A percentile compares a stretch with the other conserved stretches of the same genome.
phyloP scores from a whole-genome alignment of 2,888 invertebrate species.

The Drosophila hawaiiensis region DNA sequence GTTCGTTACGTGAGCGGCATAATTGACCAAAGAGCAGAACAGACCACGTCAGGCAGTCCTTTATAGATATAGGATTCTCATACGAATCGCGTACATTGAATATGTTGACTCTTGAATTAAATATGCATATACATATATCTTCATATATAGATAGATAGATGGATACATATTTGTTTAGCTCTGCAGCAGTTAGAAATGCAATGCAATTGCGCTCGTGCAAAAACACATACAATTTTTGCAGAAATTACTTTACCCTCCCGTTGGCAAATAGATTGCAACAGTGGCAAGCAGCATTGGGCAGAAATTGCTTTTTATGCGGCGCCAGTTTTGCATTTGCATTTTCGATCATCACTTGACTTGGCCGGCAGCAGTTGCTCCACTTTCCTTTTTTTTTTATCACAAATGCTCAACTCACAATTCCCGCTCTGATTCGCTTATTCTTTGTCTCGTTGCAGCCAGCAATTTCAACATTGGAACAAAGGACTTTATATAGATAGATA shows the following conservation, averaged over 20 bases:
- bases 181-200: slow-evolving; percentile 37
- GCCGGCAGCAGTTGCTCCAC: slow-evolving; percentile 27
- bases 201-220: neutral
- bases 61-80: neutral
- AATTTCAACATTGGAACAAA: slow-evolving; percentile 65
- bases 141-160: neutral
- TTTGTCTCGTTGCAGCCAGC: slow-evolving; percentile 53
- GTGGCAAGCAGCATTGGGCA: slow-evolving; percentile 27
- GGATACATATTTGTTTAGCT: slow-evolving; percentile 31
- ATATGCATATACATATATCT: neutral
- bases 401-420: slow-evolving; percentile 19
- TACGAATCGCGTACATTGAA: slow-evolving; percentile 1
- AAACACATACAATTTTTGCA: slow-evolving; percentile 29
- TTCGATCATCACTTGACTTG: slow-evolving; percentile 22
- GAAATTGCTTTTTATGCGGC: slow-evolving; percentile 36
- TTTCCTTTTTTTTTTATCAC: slow-evolving; percentile 14
- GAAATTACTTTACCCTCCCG: slow-evolving; percentile 30
- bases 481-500: slow-evolving; percentile 36
- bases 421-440: slow-evolving; percentile 12
- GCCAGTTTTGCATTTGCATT: slow-evolving; percentile 47
- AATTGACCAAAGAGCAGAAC: slow-evolving; percentile 43
- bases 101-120: slow-evolving; percentile 12
- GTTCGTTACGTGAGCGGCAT: slow-evolving; percentile 69
- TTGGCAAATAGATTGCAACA: slow-evolving; percentile 15
- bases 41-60: neutral